Percentiles rank a stretch among this genome's conserved stretches.
These are phyloP conservation scores for Drosophila leonis DNA, from an alignment of 2,888 invertebrate genomes.

Conservation along the genomic window DNA sequence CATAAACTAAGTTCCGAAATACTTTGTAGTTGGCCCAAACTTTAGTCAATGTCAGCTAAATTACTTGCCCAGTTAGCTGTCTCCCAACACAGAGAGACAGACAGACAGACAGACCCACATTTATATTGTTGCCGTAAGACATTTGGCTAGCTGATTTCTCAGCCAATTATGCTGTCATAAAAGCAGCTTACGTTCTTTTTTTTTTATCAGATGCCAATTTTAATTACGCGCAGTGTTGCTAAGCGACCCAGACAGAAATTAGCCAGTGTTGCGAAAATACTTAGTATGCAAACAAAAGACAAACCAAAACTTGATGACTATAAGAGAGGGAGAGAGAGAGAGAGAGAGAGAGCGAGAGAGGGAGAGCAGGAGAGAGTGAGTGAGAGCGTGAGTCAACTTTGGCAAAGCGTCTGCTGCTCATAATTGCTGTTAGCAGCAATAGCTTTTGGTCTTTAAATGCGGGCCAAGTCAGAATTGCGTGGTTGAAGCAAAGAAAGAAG, in stretches of 20 bases:
- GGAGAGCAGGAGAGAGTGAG: no score
- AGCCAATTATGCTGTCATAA: conserved; percentile 5
- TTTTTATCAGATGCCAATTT: conserved; percentile 12
- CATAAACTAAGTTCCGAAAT: not conserved
- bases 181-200: conserved; percentile 1
- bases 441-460: conserved; percentile 36
- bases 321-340: not conserved
- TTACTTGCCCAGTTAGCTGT: not conserved
- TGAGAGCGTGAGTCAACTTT: not conserved
- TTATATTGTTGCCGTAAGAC: not conserved
- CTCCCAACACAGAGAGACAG: not conserved
- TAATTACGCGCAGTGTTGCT: conserved; percentile 15
- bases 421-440: conserved; percentile 30
- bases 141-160: not conserved
- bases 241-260: conserved; percentile 3
- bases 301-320: not conserved
- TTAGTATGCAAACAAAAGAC: conserved; percentile 14
- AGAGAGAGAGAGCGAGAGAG: not conserved
- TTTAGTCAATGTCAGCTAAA: not conserved
- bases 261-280: conserved; percentile 23
- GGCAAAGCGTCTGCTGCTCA: conserved; percentile 10
- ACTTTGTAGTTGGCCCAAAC: conserved; percentile 1
- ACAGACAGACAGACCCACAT: not conserved
- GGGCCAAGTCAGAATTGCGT: not conserved
- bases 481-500: not conserved